Conservation (phyloP, 1,140 invertebrate species). For the Gryon sp. region DNA sequence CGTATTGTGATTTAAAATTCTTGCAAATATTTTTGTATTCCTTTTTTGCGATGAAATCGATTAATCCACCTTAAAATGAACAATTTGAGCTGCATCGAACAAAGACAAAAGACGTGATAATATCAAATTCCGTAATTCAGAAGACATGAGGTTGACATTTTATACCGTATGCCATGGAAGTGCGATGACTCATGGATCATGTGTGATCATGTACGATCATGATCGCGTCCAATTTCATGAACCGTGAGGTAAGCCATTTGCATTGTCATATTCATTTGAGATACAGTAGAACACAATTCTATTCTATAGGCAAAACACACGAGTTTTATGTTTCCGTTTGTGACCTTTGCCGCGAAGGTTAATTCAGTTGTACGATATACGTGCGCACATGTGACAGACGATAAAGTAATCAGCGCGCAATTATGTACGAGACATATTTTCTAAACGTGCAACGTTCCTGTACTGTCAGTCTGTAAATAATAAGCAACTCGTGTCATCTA, state of each 20-base stretch:
- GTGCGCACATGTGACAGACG: conserved; percentile 43
- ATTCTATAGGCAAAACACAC: conserved; percentile 6
- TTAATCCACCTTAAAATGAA: no score
- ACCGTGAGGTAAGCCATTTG: conserved; percentile 48
- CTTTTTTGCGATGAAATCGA: no score
- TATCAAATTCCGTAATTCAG: no score
- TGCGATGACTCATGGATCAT: conserved; percentile 18
- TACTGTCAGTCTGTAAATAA: conserved; percentile 55
- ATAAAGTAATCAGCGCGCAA: conserved; percentile 59
- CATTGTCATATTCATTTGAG: conserved; percentile 14
- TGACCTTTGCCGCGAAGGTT: conserved; percentile 27
- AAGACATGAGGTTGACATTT: no score
- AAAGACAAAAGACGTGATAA: no score
- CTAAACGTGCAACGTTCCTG: conserved; percentile 57
- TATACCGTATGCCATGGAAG: no score
- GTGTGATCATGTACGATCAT: conserved; percentile 17
- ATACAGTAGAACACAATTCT: conserved; percentile 19
- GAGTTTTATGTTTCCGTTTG: conserved; percentile 29
- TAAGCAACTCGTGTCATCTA: conserved; percentile 59
- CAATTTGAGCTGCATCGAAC: no score
- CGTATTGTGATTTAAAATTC: no score
- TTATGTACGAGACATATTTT: conserved; percentile 59
- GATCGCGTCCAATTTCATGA: conserved; percentile 13
- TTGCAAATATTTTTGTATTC: no score
- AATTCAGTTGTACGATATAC: conserved; percentile 45